Conservation (phyloP, 2,113 vertebrate genomes). For the Ptyas mucosa region DNA sequence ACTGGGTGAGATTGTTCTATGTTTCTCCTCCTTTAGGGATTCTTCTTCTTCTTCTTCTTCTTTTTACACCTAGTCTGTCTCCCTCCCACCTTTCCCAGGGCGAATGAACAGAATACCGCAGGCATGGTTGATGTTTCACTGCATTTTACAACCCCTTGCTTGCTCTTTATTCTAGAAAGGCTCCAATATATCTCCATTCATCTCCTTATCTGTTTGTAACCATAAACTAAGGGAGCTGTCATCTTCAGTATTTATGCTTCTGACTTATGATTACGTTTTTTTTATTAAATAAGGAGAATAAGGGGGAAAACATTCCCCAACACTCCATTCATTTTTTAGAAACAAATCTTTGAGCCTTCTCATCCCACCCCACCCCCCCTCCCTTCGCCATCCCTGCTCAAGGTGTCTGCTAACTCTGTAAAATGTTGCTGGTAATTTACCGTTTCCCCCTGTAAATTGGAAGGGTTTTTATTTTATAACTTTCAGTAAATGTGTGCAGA, state of each 20-base stretch:
- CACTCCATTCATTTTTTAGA: background rate
- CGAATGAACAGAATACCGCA: background rate
- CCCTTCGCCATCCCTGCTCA: background rate
- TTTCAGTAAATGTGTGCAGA: slow-evolving; percentile 7
- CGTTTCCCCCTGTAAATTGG: background rate
- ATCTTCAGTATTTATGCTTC: slow-evolving; percentile 24
- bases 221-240: slow-evolving; percentile 23
- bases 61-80: background rate
- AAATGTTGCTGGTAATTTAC: slow-evolving; percentile 14
- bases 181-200: slow-evolving; percentile 19
- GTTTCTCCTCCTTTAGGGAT: background rate
- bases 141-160: background rate
- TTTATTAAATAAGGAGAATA: slow-evolving; percentile 27
- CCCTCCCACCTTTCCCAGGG: background rate
- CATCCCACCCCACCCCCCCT: background rate
- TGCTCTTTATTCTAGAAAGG: slow-evolving; percentile 15
- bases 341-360: slow-evolving; percentile 2
- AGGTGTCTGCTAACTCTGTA: background rate
- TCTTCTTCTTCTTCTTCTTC: background rate
- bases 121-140: background rate
- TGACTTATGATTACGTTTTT: slow-evolving; percentile 24
- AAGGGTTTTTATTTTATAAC: slow-evolving; percentile 3
- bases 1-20: background rate
- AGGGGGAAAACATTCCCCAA: background rate
- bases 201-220: slow-evolving; percentile 27